Percentiles rank a stretch among this genome's conserved stretches.
These are phyloP conservation scores for Eupithecia insigniata DNA, from an alignment of 2,888 invertebrate genomes.

Conservation along the genomic window DNA sequence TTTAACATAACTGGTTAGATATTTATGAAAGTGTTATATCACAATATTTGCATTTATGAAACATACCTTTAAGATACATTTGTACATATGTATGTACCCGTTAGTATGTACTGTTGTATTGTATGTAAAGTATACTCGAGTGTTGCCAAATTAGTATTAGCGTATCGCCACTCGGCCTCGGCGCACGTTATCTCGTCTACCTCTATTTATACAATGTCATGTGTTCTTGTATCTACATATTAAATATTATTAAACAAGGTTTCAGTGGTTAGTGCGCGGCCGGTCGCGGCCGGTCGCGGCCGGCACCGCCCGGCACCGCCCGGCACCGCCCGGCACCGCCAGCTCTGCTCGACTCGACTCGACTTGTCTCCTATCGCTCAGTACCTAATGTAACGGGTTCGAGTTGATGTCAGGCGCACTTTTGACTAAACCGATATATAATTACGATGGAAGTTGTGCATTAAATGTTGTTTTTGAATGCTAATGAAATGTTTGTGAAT, in stretches of 20 bases:
- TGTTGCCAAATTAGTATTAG: slow-evolving; percentile 68
- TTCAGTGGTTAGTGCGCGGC: no score
- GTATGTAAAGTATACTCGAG: slow-evolving; percentile 40
- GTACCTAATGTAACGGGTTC: no score
- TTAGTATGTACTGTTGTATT: slow-evolving; percentile 22
- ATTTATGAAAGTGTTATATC: slow-evolving; percentile 37
- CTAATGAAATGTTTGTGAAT: slow-evolving; percentile 13
- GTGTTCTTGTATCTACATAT: neutral
- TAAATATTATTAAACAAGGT: no score
- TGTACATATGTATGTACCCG: slow-evolving; percentile 30
- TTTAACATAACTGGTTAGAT: slow-evolving; percentile 18
- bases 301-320: no score
- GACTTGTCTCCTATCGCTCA: no score
- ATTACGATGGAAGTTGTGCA: neutral
- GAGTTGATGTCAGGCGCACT: neutral
- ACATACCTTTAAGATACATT: slow-evolving; percentile 40
- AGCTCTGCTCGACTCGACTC: no score
- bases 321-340: no score
- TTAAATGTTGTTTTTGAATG: slow-evolving; percentile 23
- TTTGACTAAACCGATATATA: neutral
- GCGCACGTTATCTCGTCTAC: slow-evolving; percentile 24
- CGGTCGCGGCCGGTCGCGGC: no score
- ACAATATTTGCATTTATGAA: slow-evolving; percentile 41
- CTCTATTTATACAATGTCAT: slow-evolving; percentile 12
- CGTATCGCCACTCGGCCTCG: neutral